A percentile compares a stretch with the other conserved stretches of the same genome.
Evolutionary conservation across 2,113 vertebrate genomes (phyloP).

Genomic region (Chlorodrepanis virens): DNA sequence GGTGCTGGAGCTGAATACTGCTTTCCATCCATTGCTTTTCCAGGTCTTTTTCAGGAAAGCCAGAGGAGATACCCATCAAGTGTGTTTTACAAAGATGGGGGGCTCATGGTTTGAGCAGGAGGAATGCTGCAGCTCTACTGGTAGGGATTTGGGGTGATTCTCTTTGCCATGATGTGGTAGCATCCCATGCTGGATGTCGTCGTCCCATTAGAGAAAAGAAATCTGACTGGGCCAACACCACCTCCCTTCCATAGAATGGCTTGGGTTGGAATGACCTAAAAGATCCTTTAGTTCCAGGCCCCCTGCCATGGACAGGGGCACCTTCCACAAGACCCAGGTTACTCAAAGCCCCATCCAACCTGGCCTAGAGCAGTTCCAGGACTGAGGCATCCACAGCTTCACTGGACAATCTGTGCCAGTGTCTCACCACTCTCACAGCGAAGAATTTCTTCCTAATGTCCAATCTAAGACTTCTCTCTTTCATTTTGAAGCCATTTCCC

Average conservation of each 20-base stretch:
- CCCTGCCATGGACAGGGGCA: neutral
- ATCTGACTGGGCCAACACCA: accelerated
- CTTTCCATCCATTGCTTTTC: neutral
- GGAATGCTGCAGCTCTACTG: neutral
- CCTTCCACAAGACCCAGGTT: neutral
- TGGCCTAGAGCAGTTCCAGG: neutral
- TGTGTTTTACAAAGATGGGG: neutral
- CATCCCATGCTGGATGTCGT: neutral
- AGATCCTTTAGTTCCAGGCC: neutral
- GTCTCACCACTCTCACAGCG: neutral
- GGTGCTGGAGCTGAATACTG: neutral
- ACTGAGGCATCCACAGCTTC: neutral
- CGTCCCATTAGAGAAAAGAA: neutral
- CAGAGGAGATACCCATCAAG: neutral
- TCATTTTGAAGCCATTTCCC: neutral
- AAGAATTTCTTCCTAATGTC: neutral
- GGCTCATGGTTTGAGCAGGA: neutral
- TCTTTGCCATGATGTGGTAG: neutral
- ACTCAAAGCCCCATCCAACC: neutral
- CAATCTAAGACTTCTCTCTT: neutral
- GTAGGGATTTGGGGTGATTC: neutral
- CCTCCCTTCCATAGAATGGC: neutral
- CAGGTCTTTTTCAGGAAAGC: neutral
- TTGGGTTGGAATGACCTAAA: neutral
- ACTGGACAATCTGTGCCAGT: neutral